Conservation (phyloP, 2,888 invertebrate genomes). For the Chaetogeoica ovagalla region DNA sequence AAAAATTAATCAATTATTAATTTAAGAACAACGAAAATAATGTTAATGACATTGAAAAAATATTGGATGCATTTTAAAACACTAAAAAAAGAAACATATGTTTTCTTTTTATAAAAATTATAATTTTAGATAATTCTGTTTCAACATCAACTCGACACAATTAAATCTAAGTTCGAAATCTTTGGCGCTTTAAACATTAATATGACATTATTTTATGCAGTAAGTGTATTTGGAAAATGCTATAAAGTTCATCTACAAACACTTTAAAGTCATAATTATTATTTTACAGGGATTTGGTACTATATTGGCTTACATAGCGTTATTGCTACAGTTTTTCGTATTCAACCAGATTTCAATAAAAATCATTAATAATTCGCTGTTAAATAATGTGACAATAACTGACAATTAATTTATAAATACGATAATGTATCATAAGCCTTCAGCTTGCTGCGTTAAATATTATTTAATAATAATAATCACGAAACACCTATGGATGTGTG, state of each 20-base stretch:
- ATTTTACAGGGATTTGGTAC: constrained; percentile 31
- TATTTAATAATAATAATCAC: too few species aligned
- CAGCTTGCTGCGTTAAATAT: too few species aligned
- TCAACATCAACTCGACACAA: constrained; percentile 37
- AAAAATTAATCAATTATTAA: too few species aligned
- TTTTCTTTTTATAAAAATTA: background rate
- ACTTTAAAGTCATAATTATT: background rate
- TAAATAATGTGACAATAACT: background rate
- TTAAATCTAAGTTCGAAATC: constrained; percentile 27
- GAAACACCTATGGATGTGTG: too few species aligned
- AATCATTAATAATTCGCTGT: background rate
- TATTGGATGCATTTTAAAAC: too few species aligned
- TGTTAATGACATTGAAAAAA: too few species aligned
- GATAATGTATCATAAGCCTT: too few species aligned
- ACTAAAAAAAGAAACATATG: too few species aligned
- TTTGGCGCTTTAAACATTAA: constrained; percentile 29
- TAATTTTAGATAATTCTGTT: constrained; percentile 40
- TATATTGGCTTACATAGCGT: constrained; percentile 7
- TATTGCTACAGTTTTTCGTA: constrained; percentile 31
- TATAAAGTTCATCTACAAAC: background rate
- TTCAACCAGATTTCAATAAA: constrained; percentile 22
- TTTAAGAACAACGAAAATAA: too few species aligned
- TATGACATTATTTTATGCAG: constrained; percentile 33
- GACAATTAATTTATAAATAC: background rate
- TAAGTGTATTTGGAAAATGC: background rate